Evolutionary conservation across 1,140 invertebrate genomes (phyloP).

Genomic region (Danaus melanippus): DNA sequence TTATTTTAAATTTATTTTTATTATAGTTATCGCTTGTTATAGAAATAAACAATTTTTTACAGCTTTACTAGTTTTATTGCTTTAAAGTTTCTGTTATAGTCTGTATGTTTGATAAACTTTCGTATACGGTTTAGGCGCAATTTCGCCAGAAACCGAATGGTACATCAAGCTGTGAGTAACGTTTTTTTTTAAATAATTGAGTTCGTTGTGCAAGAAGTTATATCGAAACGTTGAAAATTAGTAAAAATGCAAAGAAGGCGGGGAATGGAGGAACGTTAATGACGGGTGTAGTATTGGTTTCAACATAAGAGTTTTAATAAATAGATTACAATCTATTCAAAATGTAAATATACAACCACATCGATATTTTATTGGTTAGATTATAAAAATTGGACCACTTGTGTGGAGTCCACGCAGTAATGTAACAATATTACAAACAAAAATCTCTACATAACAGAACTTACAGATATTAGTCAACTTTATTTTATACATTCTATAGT

Average conservation of each 20-base stretch:
- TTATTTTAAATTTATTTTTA: no score
- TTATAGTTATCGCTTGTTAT: neutral
- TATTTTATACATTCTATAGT: constrained; percentile 69
- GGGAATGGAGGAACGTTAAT: constrained; percentile 19
- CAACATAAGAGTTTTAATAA: constrained; percentile 56
- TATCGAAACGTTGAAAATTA: no score
- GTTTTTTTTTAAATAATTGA: no score
- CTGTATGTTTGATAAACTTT: no score
- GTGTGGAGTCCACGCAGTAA: constrained; percentile 64
- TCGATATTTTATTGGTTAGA: constrained; percentile 72
- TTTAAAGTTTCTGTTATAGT: no score
- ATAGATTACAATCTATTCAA: constrained; percentile 41
- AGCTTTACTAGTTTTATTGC: no score
- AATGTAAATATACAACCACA: constrained; percentile 65
- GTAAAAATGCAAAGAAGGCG: neutral
- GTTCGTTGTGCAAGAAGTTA: no score
- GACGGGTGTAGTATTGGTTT: constrained; percentile 39
- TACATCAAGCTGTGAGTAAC: no score
- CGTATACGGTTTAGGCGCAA: no score
- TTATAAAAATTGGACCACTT: constrained; percentile 71
- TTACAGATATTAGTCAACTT: constrained; percentile 71
- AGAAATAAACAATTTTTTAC: no score
- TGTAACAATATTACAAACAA: constrained; percentile 72
- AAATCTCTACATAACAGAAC: constrained; percentile 72
- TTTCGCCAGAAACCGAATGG: no score